Percentiles rank a stretch among this genome's conserved stretches.
These are phyloP conservation scores for Anneissia japonica DNA, from an alignment of 35 echinoderm and acorn worm genomes.

Conservation along the genomic window DNA sequence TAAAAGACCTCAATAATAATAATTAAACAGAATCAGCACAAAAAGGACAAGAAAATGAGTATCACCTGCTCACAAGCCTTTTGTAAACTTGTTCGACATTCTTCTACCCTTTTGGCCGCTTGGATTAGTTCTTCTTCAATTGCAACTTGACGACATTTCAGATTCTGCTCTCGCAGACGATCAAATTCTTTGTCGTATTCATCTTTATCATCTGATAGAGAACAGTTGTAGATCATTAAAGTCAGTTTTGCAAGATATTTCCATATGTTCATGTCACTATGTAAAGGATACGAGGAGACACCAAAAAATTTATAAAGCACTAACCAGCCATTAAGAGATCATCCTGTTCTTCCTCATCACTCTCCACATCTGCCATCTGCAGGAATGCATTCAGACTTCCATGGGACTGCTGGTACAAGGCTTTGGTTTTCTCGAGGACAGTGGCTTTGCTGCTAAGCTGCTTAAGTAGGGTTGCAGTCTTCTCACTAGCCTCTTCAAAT, in stretches of 20 bases:
- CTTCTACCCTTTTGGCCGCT: slow-evolving; percentile 56
- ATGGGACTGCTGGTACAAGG: slow-evolving; percentile 55
- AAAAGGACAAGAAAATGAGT: too few relatives aligned
- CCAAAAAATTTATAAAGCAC: too few relatives aligned
- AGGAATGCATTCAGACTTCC: slow-evolving; percentile 85
- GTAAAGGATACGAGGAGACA: too few relatives aligned
- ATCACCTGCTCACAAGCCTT: slow-evolving; percentile 88
- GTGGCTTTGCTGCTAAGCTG: slow-evolving; percentile 73
- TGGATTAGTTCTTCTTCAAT: slow-evolving; percentile 77
- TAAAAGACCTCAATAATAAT: too few relatives aligned
- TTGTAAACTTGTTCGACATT: slow-evolving; percentile 60
- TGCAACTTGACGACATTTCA: slow-evolving; percentile 66
- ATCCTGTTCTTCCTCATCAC: slow-evolving; percentile 87
- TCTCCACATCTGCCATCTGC: slow-evolving; percentile 89
- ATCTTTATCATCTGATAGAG: slow-evolving; percentile 77
- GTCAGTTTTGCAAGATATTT: too few relatives aligned
- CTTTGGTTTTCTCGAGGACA: slow-evolving; percentile 71
- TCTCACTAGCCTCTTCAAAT: slow-evolving; percentile 74
- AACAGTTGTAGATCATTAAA: too few relatives aligned
- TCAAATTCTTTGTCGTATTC: slow-evolving; percentile 96
- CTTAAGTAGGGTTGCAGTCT: slow-evolving; percentile 54
- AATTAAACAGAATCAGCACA: too few relatives aligned
- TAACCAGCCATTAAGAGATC: slow-evolving; percentile 73
- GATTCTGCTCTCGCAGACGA: slow-evolving; percentile 59
- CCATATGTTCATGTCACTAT: too few relatives aligned